These are phyloP conservation scores for Macrophya annulata DNA, from an alignment of 2,888 invertebrate species.

Conservation along the genomic window DNA sequence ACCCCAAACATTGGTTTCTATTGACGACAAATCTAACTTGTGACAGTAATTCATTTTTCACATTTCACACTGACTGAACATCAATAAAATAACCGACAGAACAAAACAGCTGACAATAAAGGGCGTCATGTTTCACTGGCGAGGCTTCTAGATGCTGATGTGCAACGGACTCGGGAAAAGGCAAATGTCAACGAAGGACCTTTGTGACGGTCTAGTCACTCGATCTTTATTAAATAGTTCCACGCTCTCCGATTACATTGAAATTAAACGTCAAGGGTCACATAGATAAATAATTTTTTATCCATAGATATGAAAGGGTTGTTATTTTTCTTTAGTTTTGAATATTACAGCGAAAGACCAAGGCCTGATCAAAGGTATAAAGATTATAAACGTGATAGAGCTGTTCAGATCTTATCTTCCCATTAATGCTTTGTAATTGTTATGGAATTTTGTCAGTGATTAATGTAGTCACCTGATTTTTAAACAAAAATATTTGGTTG, in stretches of 20 bases:
- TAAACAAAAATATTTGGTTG: constrained; percentile 6
- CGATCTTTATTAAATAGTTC: constrained; percentile 29
- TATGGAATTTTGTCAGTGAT: neutral
- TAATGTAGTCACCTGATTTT: neutral
- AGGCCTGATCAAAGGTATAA: neutral
- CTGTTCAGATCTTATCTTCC: neutral
- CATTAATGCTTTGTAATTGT: neutral
- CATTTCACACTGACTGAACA: neutral
- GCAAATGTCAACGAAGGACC: constrained; percentile 44
- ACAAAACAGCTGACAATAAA: neutral
- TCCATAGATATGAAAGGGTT: neutral
- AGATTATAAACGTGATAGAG: neutral
- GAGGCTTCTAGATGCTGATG: neutral
- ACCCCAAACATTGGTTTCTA: neutral
- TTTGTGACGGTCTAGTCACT: constrained; percentile 37
- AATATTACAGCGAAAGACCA: neutral
- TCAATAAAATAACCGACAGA: neutral
- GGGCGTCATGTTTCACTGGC: constrained; percentile 9
- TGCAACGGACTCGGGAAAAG: neutral
- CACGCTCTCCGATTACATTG: constrained; percentile 33
- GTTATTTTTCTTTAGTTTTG: neutral
- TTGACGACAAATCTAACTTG: neutral
- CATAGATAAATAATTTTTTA: neutral
- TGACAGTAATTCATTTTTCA: neutral
- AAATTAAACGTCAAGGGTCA: constrained; percentile 13